These are phyloP conservation scores for Drosophila siamana DNA, from an alignment of 2,888 invertebrate species.

Conservation along the genomic window DNA sequence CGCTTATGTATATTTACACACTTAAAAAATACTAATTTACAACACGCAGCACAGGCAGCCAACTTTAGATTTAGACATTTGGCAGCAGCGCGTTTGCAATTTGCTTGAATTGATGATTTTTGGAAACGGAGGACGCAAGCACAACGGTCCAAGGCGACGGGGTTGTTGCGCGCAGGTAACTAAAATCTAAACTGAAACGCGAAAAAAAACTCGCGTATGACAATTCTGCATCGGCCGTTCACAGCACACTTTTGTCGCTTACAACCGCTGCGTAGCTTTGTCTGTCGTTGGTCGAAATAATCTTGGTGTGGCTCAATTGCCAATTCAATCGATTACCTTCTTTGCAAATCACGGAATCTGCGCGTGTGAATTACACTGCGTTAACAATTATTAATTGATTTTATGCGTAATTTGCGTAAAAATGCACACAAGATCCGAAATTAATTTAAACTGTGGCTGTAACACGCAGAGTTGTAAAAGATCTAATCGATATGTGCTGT, in stretches of 20 bases:
- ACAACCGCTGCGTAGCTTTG: conserved; percentile 74
- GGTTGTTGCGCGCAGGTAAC: conserved; percentile 79
- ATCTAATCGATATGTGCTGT: conserved; percentile 37
- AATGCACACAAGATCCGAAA: conserved; percentile 56
- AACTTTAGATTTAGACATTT: conserved; percentile 30
- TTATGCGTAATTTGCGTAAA: conserved; percentile 12
- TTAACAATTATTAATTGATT: conserved; percentile 18
- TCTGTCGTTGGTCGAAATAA: conserved; percentile 53
- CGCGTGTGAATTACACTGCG: conserved; percentile 6
- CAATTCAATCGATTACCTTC: conserved; percentile 2
- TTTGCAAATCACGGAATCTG: background rate
- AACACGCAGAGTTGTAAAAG: conserved; percentile 63
- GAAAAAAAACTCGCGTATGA: conserved; percentile 77
- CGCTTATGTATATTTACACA: conserved; percentile 53
- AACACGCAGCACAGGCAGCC: conserved; percentile 13
- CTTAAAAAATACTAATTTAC: conserved; percentile 23
- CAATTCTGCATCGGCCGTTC: conserved; percentile 61
- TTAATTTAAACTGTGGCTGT: conserved; percentile 77
- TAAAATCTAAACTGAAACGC: conserved; percentile 78
- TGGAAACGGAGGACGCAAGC: conserved; percentile 46
- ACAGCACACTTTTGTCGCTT: conserved; percentile 65
- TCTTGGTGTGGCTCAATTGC: conserved; percentile 11
- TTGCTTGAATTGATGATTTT: conserved; percentile 34
- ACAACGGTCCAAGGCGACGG: conserved; percentile 51
- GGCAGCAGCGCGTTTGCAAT: conserved; percentile 11